Percentiles rank a stretch among this genome's conserved stretches.
Evolutionary conservation across 2,797 vertebrate species (phyloP).

Genomic region (Schizopygopsis malacanthus): DNA sequence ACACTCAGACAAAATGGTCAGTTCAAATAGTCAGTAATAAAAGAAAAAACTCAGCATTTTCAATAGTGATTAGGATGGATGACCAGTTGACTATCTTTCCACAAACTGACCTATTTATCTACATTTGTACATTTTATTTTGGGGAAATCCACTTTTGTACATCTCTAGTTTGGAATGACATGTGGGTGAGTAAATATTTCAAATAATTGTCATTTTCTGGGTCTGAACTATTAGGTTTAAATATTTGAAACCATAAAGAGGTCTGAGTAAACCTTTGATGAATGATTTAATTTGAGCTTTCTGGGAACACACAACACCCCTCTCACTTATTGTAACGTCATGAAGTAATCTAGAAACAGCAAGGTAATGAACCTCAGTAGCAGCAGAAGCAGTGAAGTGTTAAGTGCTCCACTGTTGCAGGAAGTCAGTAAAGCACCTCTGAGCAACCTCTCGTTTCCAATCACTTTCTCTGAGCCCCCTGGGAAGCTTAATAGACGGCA

Average conservation of each 20-base stretch:
- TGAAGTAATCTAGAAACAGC: neutral
- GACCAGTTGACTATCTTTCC: neutral
- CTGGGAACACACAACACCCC: neutral
- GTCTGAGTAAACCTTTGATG: constrained; percentile 1
- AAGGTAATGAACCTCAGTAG: constrained; percentile 19
- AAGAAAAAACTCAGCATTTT: neutral
- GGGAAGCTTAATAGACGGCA: constrained; percentile 35
- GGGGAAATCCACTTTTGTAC: neutral
- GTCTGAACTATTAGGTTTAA: neutral
- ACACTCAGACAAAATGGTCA: neutral
- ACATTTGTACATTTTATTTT: neutral
- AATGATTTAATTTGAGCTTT: neutral
- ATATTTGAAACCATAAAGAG: neutral
- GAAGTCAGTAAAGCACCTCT: constrained; percentile 12
- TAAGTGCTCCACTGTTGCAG: constrained; percentile 16
- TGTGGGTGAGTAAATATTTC: neutral
- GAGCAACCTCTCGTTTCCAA: constrained; percentile 34
- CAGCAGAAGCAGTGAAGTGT: constrained; percentile 6
- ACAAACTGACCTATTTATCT: neutral
- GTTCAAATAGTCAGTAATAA: neutral
- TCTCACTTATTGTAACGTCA: neutral
- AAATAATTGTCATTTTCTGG: neutral
- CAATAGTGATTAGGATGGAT: too few relatives aligned
- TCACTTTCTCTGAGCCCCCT: constrained; percentile 7
- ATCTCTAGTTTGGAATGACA: neutral